Base-by-base conservation (phyloP, 2,113 vertebrate species). In the Leptodactylus fuscus region DNA sequence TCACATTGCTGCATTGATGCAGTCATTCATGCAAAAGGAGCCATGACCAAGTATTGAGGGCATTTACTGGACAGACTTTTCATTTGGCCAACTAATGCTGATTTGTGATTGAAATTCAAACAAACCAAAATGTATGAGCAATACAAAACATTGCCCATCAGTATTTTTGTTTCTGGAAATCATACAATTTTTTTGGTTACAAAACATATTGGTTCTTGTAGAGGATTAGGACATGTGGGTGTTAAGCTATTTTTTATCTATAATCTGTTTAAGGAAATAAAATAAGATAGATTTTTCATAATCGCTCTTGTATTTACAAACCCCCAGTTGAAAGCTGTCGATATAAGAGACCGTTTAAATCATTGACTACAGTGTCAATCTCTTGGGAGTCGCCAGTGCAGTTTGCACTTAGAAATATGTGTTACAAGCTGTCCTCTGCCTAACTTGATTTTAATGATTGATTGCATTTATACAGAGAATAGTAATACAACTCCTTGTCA, bases 401-500 rank as follows among this genome's bases (percentile, higher is more conserved):
- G 48, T 55, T 71, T 73, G 46, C 48, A 73, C 81, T 82, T 67
- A 38, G 44, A 82, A 36, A 73, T 51, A 51, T 49, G 18, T 82
- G 67, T 82, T 71, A 36, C 46, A 82, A 70, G 48, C 46, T 73
- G 67, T 82, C 65, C 29, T 5, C 36, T 55, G 48, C 67, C 67
- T 82, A 82, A 82, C 32, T 4, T 55, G 81, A 82, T 82, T 73
- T 38, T 41, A 41, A 71, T 58, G 81, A 82, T 82, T 73, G 67
- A 82, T 82, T 82, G 32, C 32, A 82, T 29, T 71, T n/a, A 73
- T 27, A 20, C 22, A 36, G 12, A 55, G 67, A 55, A 82, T 82
- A 71, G 67, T n/a, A 41, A 41, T 36, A 16, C 38, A 13, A 73
- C 18, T 71, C 32, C 22, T 70, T 27, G 67, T 36, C 73, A 82